Conservation (phyloP, 2,113 vertebrate species). For the Apteryx mantelli region DNA sequence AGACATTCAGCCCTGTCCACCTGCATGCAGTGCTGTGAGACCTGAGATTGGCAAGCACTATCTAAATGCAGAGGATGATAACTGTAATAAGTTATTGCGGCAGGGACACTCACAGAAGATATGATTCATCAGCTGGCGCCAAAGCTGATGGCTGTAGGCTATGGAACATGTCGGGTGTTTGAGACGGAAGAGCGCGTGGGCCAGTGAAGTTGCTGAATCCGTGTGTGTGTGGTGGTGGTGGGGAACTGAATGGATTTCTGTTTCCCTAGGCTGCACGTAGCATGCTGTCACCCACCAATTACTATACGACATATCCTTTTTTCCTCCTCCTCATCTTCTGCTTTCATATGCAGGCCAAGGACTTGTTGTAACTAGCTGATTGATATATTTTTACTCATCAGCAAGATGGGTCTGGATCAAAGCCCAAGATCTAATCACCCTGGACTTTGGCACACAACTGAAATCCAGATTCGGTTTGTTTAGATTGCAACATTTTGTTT, state of each 20-base stretch:
- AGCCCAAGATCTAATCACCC: conserved; percentile 7
- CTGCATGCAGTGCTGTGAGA: not conserved
- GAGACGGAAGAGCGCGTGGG: not conserved
- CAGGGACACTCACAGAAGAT: not conserved
- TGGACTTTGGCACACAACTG: not conserved
- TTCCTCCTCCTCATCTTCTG: conserved; percentile 68
- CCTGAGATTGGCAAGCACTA: not conserved
- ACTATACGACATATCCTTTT: not conserved
- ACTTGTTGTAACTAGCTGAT: conserved; percentile 52
- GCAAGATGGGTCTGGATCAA: not conserved
- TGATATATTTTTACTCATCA: conserved; percentile 34
- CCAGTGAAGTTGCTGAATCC: not conserved
- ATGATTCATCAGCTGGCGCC: conserved; percentile 54
- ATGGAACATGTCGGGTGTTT: not conserved
- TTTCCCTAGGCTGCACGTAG: conserved; percentile 1
- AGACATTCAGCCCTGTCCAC: not conserved
- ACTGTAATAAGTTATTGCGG: not conserved
- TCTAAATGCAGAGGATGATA: not conserved
- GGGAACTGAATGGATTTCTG: conserved; percentile 9
- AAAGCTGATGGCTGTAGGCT: conserved; percentile 32
- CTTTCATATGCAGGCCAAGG: conserved; percentile 29
- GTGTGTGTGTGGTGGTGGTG: not conserved
- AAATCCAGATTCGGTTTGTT: not conserved
- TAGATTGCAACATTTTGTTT: not conserved
- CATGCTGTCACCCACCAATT: conserved; percentile 51